Percentiles rank a stretch among this genome's conserved stretches.
phyloP scores from a whole-genome alignment of 1,140 invertebrate genomes.

The Pseudomyrmex concolor region DNA sequence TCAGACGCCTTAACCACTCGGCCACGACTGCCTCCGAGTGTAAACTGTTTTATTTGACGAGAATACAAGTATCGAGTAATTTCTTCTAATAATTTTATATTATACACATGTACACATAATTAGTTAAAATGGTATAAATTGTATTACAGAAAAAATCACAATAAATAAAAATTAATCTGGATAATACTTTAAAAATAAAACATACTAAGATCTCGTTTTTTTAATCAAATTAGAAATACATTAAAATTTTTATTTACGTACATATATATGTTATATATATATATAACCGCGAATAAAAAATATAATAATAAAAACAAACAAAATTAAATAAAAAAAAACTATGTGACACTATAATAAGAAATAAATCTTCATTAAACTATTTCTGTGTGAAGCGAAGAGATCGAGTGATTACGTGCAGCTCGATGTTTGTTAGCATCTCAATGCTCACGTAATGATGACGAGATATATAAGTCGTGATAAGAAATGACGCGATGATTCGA shows the following conservation, averaged over 20 bases:
- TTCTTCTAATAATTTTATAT: too few relatives aligned
- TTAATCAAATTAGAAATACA: too few relatives aligned
- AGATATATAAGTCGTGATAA: neutral
- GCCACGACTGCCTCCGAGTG: slow-evolving; percentile 78
- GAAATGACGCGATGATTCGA: neutral
- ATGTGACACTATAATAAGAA: neutral
- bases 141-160: too few relatives aligned
- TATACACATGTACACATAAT: too few relatives aligned
- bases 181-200: too few relatives aligned
- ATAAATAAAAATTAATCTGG: too few relatives aligned
- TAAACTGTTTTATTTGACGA: neutral
- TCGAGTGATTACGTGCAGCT: neutral
- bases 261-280: too few relatives aligned
- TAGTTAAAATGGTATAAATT: too few relatives aligned
- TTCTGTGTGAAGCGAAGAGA: neutral
- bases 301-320: slow-evolving; percentile 4
- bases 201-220: too few relatives aligned
- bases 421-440: neutral
- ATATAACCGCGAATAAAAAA: too few relatives aligned
- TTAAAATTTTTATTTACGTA: too few relatives aligned
- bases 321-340: slow-evolving; percentile 12
- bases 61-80: too few relatives aligned
- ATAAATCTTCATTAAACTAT: neutral
- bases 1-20: slow-evolving; percentile 40
- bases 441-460: neutral